phyloP scores from a whole-genome alignment of 2,113 vertebrate species.

The Donacobius atricapilla region DNA sequence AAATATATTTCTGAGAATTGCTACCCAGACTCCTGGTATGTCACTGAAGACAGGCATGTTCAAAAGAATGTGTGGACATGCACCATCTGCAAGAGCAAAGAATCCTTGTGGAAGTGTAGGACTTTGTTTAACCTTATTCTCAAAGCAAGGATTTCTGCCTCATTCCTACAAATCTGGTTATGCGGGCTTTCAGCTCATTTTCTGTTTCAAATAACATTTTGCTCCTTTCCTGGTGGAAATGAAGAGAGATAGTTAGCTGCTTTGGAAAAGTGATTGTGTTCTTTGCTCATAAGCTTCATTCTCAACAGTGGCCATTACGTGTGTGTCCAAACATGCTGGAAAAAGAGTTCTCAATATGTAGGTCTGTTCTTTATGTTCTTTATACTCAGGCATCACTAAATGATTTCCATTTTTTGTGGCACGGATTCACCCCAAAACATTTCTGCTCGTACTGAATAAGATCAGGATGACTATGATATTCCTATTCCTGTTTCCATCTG shows the following conservation, averaged over 20 bases:
- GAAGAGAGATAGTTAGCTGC: neutral
- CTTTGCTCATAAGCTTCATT: neutral
- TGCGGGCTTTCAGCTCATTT: rapidly evolving
- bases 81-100: neutral
- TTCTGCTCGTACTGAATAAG: neutral
- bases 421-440: neutral
- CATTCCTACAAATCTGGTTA: neutral
- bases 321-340: neutral
- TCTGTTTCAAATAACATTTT: neutral
- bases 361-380: neutral
- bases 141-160: neutral
- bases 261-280: neutral
- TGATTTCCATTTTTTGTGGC: neutral
- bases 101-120: neutral
- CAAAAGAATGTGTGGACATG: neutral
- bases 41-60: neutral
- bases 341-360: neutral
- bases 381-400: neutral
- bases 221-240: neutral
- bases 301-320: neutral
- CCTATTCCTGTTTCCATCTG: neutral
- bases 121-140: neutral
- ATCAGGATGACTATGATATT: neutral
- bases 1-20: neutral
- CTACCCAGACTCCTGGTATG: neutral